A percentile compares a stretch with the other conserved stretches of the same genome.
Conservation (phyloP, 2,888 invertebrate genomes). For the Chloroclystis v-ata region DNA sequence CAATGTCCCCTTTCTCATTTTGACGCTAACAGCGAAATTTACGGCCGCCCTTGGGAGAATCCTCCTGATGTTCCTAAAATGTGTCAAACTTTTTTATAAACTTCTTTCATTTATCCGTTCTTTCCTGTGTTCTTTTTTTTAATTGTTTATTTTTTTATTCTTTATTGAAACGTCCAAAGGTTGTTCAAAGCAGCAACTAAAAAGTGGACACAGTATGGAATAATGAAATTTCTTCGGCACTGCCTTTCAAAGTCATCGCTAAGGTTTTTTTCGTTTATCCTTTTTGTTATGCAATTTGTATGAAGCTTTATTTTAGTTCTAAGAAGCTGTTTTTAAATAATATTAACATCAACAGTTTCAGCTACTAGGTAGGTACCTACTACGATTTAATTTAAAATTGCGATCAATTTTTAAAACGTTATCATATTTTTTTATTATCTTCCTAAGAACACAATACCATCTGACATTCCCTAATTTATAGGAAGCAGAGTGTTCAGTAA, state of each 20-base stretch:
- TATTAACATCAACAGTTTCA: too few relatives aligned
- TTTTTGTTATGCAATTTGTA: neutral
- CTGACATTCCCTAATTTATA: too few relatives aligned
- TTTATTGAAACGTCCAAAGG: conserved; percentile 71
- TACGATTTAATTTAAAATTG: too few relatives aligned
- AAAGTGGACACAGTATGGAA: conserved; percentile 55
- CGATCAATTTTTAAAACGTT: too few relatives aligned
- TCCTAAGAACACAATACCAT: too few relatives aligned
- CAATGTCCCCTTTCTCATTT: conserved; percentile 75
- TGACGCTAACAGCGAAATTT: conserved; percentile 71
- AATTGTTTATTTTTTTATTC: conserved; percentile 72
- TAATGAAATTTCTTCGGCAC: conserved; percentile 56
- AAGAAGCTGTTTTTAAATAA: neutral
- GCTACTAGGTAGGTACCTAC: too few relatives aligned
- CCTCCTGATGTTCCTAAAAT: conserved; percentile 77
- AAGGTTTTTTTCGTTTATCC: neutral
- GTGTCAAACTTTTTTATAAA: conserved; percentile 77
- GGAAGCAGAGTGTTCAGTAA: too few relatives aligned
- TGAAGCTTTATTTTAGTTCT: neutral
- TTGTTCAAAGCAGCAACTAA: conserved; percentile 51
- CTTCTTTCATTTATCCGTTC: conserved; percentile 76
- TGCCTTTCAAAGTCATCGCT: conserved; percentile 24
- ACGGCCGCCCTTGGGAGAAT: conserved; percentile 66
- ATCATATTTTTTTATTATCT: too few relatives aligned
- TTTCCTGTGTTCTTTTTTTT: conserved; percentile 61